Percentiles rank a stretch among this genome's conserved stretches.
These are phyloP conservation scores for Prenolepis imparis DNA, from an alignment of 2,888 invertebrate species.

Conservation along the genomic window DNA sequence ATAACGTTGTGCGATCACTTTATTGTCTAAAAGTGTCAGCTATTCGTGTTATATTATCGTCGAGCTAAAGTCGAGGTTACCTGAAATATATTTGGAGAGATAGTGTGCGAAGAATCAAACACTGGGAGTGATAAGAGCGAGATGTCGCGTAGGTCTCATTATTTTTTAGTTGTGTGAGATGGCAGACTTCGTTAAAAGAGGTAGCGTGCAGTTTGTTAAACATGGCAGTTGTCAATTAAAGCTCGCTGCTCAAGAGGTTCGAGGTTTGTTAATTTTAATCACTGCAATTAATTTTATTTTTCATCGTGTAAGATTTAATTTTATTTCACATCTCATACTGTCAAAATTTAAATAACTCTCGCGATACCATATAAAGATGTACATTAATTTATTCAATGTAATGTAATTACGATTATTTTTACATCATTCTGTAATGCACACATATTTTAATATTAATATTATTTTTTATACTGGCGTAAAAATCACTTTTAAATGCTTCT, in stretches of 20 bases:
- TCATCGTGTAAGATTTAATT: not conserved
- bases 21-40: slow-evolving; percentile 35
- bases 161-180: slow-evolving; percentile 79
- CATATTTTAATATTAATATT: not conserved
- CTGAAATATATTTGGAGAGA: slow-evolving; percentile 73
- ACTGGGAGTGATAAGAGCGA: slow-evolving; percentile 72
- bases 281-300: not conserved
- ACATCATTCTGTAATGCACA: not conserved
- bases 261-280: slow-evolving; percentile 85
- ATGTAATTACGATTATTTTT: not conserved
- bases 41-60: slow-evolving; percentile 66
- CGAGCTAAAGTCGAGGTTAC: slow-evolving; percentile 79
- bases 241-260: slow-evolving; percentile 87
- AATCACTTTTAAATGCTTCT: not conserved
- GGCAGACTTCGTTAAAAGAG: slow-evolving; percentile 84
- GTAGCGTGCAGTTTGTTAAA: slow-evolving; percentile 85
- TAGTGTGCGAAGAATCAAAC: slow-evolving; percentile 74
- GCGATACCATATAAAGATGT: not conserved
- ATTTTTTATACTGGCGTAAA: not conserved
- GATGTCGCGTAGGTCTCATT: slow-evolving; percentile 63
- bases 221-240: slow-evolving; percentile 87
- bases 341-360: not conserved
- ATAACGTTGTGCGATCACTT: slow-evolving; percentile 15
- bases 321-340: not conserved
- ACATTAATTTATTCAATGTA: not conserved